phyloP scores from a whole-genome alignment of 2,113 vertebrate genomes.

The Oenanthe oenanthe region DNA sequence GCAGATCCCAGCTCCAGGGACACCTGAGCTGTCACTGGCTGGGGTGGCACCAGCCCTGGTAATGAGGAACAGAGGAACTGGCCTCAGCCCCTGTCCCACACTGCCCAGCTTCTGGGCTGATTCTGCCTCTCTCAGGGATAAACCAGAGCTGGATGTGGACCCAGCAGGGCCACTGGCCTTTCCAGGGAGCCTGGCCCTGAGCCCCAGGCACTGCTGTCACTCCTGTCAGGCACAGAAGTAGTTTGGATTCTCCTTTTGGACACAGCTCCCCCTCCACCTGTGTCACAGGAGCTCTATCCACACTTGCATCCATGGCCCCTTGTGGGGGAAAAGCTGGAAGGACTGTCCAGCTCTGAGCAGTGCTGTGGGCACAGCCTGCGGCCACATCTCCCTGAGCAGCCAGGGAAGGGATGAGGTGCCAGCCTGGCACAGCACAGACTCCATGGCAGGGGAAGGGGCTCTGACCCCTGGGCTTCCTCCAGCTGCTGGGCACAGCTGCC shows the following conservation, averaged over 20 bases:
- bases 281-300: background rate
- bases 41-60: background rate
- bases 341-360: background rate
- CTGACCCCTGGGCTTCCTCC: background rate
- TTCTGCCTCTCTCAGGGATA: background rate
- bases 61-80: background rate
- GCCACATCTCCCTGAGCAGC: background rate
- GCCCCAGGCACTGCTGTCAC: background rate
- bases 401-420: background rate
- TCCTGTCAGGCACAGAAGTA: background rate
- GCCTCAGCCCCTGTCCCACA: background rate
- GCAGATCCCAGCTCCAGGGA: background rate
- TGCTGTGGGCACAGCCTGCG: background rate
- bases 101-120: background rate
- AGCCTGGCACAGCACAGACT: background rate
- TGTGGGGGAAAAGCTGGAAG: background rate
- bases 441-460: background rate
- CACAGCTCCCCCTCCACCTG: background rate
- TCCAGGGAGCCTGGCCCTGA: accelerated
- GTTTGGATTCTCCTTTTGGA: background rate
- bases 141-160: background rate
- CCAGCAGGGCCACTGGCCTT: background rate
- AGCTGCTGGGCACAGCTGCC: accelerated
- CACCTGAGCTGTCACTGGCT: background rate
- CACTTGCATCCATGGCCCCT: background rate